Evolutionary conservation across 2,888 invertebrate genomes (phyloP), one percentile per base, ranked within the genome.

Genomic region (Ceriagrion tenellum): DNA sequence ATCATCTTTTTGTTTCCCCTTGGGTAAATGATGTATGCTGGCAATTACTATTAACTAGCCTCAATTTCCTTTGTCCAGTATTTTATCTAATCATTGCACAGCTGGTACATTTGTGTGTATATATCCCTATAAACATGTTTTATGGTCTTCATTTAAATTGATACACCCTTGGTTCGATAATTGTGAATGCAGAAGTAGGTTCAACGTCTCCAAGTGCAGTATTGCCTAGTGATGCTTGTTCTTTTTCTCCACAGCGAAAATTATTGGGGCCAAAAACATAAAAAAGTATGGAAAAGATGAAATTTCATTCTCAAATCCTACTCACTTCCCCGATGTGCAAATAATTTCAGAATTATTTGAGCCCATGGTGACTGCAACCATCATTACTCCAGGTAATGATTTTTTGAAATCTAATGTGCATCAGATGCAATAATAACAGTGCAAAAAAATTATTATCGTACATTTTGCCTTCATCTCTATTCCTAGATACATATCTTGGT

Each of bases 341-440:
- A 97, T 98, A 96, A 98, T 99, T 95, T 97, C 97, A 69, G 98
- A 98, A 97, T 98, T 98, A 96, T 98, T 98, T 96, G 99, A 99
- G 96, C 99, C 99, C 0, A 98, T 98, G 97, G 98, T 99, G 0
- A 97, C 98, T 97, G 99, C 98, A 93, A 99, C 99, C 8, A 98
- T 99, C 95, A 99, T 99, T 96, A 98, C 98, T 0, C 99, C 99
- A 95, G 97, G 97, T 97, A 97, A 96, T 55, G 96, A 23, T 74
- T 95, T 95, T 18, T 95, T 30, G n/a, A 55, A 55, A 55, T 6
- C n/a, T 55, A 2, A 0, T 90, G 12, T 90, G 55, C 20, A 90
- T 90, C 23, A 26, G 47, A 47, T 47, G 47, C 4, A 47, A 47
- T 47, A 47, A 47, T 47, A 47, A 47, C 8, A 4, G 26, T 56